Evolutionary conservation across 2,113 vertebrate species (phyloP).

Genomic region (Bothrops jararaca): DNA sequence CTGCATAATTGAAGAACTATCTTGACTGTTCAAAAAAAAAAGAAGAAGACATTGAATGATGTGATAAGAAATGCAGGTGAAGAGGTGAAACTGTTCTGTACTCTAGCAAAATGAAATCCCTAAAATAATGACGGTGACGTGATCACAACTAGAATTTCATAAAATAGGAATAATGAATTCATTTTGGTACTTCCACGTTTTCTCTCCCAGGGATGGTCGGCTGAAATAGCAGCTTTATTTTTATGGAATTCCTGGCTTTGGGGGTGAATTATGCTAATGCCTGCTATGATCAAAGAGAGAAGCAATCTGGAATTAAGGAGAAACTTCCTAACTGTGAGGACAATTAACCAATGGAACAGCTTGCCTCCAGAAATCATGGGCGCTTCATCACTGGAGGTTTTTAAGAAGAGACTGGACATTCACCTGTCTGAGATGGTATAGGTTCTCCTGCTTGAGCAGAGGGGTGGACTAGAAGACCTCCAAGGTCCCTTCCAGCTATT

Average conservation of each 20-base stretch:
- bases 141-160: background rate
- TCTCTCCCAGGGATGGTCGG: background rate
- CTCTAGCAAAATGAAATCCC: background rate
- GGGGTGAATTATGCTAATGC: too few relatives aligned
- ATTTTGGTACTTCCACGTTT: slow-evolving; percentile 1
- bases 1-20: background rate
- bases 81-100: background rate
- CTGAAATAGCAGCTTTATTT: slow-evolving; percentile 29
- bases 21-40: background rate
- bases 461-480: too few relatives aligned
- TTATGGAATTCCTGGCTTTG: background rate
- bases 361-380: too few relatives aligned
- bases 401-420: too few relatives aligned
- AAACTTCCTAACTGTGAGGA: too few relatives aligned
- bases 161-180: slow-evolving; percentile 12
- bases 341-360: too few relatives aligned
- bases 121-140: background rate
- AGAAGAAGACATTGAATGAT: background rate
- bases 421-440: too few relatives aligned
- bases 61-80: background rate
- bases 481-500: too few relatives aligned
- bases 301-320: too few relatives aligned
- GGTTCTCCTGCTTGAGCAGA: too few relatives aligned
- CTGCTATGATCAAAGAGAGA: too few relatives aligned
- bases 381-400: too few relatives aligned